These are phyloP conservation scores for Sarcophaga carnaria DNA, from an alignment of 2,888 invertebrate species.

Conservation along the genomic window DNA sequence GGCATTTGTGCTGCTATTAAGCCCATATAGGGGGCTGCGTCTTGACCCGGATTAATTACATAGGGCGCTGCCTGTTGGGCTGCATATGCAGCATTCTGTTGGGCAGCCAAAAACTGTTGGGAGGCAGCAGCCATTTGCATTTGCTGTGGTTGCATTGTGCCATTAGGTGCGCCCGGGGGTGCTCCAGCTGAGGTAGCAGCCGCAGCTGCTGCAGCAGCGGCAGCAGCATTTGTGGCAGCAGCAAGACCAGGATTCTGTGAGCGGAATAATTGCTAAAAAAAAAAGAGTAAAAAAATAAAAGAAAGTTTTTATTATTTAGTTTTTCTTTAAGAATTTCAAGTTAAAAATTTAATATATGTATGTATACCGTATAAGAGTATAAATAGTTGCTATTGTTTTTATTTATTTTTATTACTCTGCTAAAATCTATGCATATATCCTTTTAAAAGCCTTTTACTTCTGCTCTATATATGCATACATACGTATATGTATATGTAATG, in stretches of 20 bases:
- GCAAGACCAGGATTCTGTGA: constrained; percentile 90
- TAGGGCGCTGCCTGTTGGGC: constrained; percentile 91
- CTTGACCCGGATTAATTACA: constrained; percentile 91
- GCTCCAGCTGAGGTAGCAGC: constrained; percentile 81
- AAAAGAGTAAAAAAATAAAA: constrained; percentile 9
- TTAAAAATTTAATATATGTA: background rate
- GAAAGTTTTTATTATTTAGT: background rate
- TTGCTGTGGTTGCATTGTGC: constrained; percentile 87
- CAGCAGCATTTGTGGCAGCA: constrained; percentile 83
- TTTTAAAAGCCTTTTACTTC: background rate
- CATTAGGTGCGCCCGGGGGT: constrained; percentile 85
- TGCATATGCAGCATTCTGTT: constrained; percentile 84
- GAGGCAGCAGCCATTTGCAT: constrained; percentile 87
- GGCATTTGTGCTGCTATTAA: constrained; percentile 92
- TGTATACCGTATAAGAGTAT: background rate
- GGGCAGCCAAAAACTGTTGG: constrained; percentile 88
- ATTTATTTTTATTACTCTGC: constrained; percentile 41
- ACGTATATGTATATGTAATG: background rate
- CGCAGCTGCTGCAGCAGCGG: constrained; percentile 80
- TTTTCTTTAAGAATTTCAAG: background rate
- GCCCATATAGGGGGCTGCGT: constrained; percentile 90
- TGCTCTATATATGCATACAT: background rate
- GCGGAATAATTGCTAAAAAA: constrained; percentile 91
- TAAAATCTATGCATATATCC: constrained; percentile 11
- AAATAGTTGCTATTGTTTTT: constrained; percentile 15